Percentiles rank a stretch among this genome's conserved stretches.
Evolutionary conservation across 2,113 vertebrate genomes (phyloP).

Genomic region (Numenius arquata): DNA sequence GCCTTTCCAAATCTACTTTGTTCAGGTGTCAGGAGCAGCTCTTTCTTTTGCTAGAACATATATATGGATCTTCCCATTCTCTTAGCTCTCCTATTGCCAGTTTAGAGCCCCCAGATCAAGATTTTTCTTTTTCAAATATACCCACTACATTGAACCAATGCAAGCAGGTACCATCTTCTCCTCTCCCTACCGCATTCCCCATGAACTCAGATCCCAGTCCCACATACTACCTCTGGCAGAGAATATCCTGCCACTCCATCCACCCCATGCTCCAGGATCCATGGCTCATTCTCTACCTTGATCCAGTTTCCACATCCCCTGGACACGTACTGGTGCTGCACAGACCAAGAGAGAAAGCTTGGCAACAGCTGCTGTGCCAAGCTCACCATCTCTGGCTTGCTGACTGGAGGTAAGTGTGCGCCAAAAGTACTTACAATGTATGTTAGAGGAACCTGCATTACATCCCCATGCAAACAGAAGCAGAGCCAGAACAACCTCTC

Average conservation of each 20-base stretch:
- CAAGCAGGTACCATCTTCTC: background rate
- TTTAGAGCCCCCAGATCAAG: background rate
- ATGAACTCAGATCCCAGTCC: background rate
- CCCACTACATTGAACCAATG: background rate
- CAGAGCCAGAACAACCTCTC: background rate
- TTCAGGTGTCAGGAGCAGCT: background rate
- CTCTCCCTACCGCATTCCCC: background rate
- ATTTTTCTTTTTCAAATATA: background rate
- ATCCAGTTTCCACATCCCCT: background rate
- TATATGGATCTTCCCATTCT: background rate
- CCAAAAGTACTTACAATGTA: background rate
- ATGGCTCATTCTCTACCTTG: background rate
- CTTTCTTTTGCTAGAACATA: background rate
- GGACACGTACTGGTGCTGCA: background rate
- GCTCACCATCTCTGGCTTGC: background rate
- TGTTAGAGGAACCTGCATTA: background rate
- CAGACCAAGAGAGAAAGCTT: background rate
- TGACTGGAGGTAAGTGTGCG: accelerated
- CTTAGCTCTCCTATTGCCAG: background rate
- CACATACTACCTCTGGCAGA: background rate
- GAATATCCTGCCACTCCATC: background rate
- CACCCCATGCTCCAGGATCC: background rate
- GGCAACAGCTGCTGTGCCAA: background rate
- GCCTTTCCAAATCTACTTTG: background rate
- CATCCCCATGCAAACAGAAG: background rate